Evolutionary conservation across 1,140 invertebrate species (phyloP).

Genomic region (Antheraea mylitta): DNA sequence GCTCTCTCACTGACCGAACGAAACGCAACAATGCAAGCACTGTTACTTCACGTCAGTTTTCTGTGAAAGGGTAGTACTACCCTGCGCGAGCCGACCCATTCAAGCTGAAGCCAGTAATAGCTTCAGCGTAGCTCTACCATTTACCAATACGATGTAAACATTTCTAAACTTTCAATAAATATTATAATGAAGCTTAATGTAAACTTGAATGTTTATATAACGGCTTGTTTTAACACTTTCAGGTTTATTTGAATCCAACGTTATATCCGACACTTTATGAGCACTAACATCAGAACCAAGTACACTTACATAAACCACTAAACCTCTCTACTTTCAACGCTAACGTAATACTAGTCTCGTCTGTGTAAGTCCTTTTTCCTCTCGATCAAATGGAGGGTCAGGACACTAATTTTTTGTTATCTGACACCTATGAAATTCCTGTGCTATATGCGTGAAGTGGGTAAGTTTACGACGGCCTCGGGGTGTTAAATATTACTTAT

Average conservation of each 20-base stretch:
- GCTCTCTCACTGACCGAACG: too few relatives aligned
- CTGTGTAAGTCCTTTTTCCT: conserved; percentile 9
- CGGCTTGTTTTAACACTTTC: background rate
- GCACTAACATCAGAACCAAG: conserved; percentile 22
- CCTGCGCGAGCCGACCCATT: too few relatives aligned
- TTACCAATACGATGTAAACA: too few relatives aligned
- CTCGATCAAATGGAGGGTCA: conserved; percentile 11
- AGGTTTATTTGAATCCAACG: background rate
- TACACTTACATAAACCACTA: conserved; percentile 22
- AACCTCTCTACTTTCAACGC: conserved; percentile 13
- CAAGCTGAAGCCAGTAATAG: too few relatives aligned
- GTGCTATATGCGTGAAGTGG: conserved; percentile 30
- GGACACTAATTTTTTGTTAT: conserved; percentile 30
- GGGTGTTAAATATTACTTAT: conserved; percentile 31
- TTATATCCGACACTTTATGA: conserved; percentile 23
- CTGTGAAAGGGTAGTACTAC: too few relatives aligned
- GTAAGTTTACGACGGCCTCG: conserved; percentile 27
- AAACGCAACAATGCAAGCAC: too few relatives aligned
- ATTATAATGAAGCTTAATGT: background rate
- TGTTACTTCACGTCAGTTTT: too few relatives aligned
- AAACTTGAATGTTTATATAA: background rate
- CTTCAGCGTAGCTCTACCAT: too few relatives aligned
- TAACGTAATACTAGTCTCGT: background rate
- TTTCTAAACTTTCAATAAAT: background rate
- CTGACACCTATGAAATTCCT: conserved; percentile 31